Base-by-base conservation (phyloP, 2,113 vertebrate genomes). In the Nyctereutes procyonoides region DNA sequence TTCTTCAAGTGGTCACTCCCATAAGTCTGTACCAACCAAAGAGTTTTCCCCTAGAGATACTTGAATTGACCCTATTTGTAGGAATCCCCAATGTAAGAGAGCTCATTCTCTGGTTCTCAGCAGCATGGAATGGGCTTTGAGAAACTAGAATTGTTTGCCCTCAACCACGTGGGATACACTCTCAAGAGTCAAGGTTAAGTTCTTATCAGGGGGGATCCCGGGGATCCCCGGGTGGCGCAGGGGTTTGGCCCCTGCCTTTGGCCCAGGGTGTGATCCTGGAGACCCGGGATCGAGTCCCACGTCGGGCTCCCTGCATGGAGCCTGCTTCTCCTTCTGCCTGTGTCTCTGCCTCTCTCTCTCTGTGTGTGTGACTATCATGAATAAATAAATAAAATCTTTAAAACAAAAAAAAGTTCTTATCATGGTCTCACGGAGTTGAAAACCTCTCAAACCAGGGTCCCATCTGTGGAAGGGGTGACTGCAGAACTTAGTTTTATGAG, bases 101-200 rank as follows among this genome's bases (percentile, higher is more conserved):
- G 26, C 2, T 38, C 71, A 26, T 1, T 6, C 28, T 73, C 12
- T 8, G 48, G 3, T 38, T n/a, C 43, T 93, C 58, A 30, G 19
- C 8, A 28, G n/a, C 11, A 19, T 12, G 5, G 28, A 48, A 14
- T 1, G 38, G 28, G 13, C 6, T 65, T 26, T 3, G 65, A 43
- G 55, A 88, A 86, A 28, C 2, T n/a, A 3, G 1, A 32, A 1
- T 8, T 26, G 15, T 24, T 32, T 24, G 1, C 19, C 51, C 8
- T n/a, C n/a, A 43, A 9, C 1, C 2, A 5, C 0, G 2, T 1
- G 5, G 19, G 10, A 16, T 56, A 10, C 0, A 0, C 11, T 55
- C 22, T 87, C 53, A 43, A 38, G 53, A 35, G 26, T 26, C 56
- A 63, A 26, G 30, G 16, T 17, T 43, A 38, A 69, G 38, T 48